Evolutionary conservation across 2,888 invertebrate genomes (phyloP).

Genomic region (Elaeidobius kamerunicus): DNA sequence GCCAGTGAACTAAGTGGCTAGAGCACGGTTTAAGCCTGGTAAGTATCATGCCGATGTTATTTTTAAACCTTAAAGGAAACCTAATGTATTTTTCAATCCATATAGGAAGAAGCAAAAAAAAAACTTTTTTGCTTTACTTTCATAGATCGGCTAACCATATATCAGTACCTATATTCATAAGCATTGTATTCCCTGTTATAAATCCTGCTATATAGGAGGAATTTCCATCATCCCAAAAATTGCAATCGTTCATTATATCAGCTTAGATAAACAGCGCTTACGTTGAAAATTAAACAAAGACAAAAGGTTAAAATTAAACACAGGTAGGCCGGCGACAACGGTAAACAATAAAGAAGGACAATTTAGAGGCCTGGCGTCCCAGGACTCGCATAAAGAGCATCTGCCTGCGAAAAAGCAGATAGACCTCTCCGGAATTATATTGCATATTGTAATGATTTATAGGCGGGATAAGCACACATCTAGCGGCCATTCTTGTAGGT

Average conservation of each 20-base stretch:
- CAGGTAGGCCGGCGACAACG: constrained; percentile 29
- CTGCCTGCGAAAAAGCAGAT: constrained; percentile 51
- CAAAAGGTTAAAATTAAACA: constrained; percentile 30
- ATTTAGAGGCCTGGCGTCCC: constrained; percentile 28
- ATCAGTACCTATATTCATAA: too few relatives aligned
- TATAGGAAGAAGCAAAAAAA: too few relatives aligned
- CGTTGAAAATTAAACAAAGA: constrained; percentile 29
- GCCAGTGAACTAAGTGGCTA: too few relatives aligned
- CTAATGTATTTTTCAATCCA: too few relatives aligned
- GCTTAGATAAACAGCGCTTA: constrained; percentile 21
- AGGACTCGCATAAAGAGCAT: constrained; percentile 49
- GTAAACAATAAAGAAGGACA: constrained; percentile 33
- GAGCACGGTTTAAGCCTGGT: too few relatives aligned
- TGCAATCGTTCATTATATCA: constrained; percentile 15
- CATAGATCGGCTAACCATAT: too few relatives aligned
- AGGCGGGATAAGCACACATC: constrained; percentile 52
- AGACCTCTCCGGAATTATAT: constrained; percentile 52
- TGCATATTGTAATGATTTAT: constrained; percentile 54
- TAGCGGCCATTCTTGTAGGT: constrained; percentile 51
- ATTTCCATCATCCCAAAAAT: constrained; percentile 5
- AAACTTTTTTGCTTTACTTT: too few relatives aligned
- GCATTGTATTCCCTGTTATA: neutral
- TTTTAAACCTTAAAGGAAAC: too few relatives aligned
- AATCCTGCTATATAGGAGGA: neutral
- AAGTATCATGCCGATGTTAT: too few relatives aligned